A percentile compares a stretch with the other conserved stretches of the same genome.
Conservation (phyloP, 2,888 invertebrate species). For the Calephelis perditalis region DNA sequence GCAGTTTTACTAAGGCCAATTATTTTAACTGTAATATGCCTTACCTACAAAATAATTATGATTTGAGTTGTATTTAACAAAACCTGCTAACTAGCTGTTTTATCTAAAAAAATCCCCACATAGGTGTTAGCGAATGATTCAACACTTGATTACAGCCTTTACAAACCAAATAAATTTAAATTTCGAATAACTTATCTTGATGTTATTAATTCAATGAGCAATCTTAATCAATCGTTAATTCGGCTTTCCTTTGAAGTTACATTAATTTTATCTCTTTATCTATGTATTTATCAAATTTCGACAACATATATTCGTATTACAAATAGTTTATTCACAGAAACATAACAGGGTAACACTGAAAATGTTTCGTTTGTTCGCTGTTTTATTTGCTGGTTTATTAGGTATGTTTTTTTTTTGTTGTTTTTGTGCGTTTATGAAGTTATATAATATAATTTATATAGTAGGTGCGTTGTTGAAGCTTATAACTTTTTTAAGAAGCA, state of each 20-base stretch:
- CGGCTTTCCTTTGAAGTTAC: conserved; percentile 22
- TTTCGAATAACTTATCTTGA: conserved; percentile 10
- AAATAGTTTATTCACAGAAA: conserved; percentile 12
- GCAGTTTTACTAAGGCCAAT: too few species aligned
- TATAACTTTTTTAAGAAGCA: not conserved
- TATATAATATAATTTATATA: too few species aligned
- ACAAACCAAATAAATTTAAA: conserved; percentile 4
- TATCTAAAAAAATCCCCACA: too few species aligned
- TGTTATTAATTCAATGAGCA: conserved; percentile 18
- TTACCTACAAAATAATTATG: too few species aligned
- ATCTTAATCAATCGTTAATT: conserved; percentile 15
- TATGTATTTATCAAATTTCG: conserved; percentile 18
- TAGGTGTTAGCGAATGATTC: too few species aligned
- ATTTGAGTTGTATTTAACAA: too few species aligned
- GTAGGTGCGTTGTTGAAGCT: too few species aligned
- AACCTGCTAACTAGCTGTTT: too few species aligned
- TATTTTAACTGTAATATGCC: too few species aligned
- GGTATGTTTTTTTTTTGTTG: conserved; percentile 32
- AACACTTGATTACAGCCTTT: too few species aligned
- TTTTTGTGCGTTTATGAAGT: not conserved
- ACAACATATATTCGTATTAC: conserved; percentile 25
- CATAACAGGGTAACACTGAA: conserved; percentile 14
- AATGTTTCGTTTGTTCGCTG: conserved; percentile 30
- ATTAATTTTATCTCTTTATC: conserved; percentile 25
- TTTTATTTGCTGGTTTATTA: conserved; percentile 29